phyloP scores from a whole-genome alignment of 2,888 invertebrate species.

The Boloria euphrosyne region DNA sequence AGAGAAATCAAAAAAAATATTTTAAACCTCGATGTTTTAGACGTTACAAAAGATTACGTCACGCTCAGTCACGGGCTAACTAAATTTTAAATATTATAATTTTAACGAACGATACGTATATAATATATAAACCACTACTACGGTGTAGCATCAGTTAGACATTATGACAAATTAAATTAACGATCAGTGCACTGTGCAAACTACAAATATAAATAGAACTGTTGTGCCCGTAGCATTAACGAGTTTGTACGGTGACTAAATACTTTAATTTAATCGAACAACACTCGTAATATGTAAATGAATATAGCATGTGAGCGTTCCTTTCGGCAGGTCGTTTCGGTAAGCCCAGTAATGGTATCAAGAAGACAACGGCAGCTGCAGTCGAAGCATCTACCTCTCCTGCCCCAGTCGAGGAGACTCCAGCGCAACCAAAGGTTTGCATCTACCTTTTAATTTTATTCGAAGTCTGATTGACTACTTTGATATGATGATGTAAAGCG shows the following conservation, averaged over 20 bases:
- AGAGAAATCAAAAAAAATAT: no score
- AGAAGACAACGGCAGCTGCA: slow-evolving; percentile 66
- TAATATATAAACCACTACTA: no score
- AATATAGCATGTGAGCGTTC: slow-evolving; percentile 50
- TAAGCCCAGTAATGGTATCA: slow-evolving; percentile 62
- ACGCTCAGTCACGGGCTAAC: no score
- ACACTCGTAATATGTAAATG: not conserved
- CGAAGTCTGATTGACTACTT: slow-evolving; percentile 42
- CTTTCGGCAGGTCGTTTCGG: slow-evolving; percentile 72
- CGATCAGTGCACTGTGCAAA: no score
- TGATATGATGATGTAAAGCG: slow-evolving; percentile 30
- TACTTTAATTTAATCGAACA: not conserved
- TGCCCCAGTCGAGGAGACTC: slow-evolving; percentile 55
- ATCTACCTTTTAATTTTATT: slow-evolving; percentile 35
- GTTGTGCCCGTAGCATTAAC: no score
- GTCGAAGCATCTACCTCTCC: slow-evolving; percentile 52
- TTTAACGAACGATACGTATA: no score
- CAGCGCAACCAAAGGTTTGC: slow-evolving; percentile 67
- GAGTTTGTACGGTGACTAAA: not conserved
- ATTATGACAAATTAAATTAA: no score
- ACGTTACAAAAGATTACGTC: no score
- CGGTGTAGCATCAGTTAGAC: no score
- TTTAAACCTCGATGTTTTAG: no score
- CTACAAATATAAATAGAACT: no score
- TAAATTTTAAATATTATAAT: no score